Conservation (phyloP, 2,113 vertebrate species). For the Mugil cephalus region DNA sequence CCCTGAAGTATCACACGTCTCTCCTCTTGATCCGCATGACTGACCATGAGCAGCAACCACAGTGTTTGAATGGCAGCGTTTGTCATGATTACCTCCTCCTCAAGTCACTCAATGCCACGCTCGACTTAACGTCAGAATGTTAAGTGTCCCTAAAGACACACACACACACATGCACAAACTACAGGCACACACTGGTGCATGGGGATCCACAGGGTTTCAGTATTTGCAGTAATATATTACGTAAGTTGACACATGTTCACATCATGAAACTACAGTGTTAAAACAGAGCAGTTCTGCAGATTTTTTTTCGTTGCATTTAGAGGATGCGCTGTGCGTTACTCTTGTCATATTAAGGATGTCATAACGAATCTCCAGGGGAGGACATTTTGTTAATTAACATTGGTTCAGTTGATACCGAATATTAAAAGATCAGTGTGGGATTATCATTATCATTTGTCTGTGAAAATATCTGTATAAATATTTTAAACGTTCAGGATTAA, state of each 20-base stretch:
- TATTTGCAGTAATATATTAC: background rate
- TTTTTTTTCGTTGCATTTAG: too few species aligned
- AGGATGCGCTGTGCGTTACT: background rate
- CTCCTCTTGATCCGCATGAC: slow-evolving; percentile 2
- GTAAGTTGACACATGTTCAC: background rate
- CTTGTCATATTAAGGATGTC: too few species aligned
- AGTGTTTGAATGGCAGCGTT: background rate
- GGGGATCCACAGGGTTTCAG: background rate
- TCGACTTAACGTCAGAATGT: slow-evolving; percentile 18
- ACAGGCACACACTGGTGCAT: background rate
- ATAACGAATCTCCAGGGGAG: too few species aligned
- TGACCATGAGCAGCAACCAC: slow-evolving; percentile 8
- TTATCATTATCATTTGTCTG: too few species aligned
- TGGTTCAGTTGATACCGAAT: too few species aligned
- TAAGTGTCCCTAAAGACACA: slow-evolving; percentile 9
- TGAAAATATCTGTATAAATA: too few species aligned
- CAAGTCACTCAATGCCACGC: slow-evolving; percentile 27
- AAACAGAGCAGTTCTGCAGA: too few species aligned
- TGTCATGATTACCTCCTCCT: slow-evolving; percentile 27
- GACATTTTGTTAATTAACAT: too few species aligned
- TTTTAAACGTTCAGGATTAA: too few species aligned
- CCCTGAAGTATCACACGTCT: slow-evolving; percentile 8
- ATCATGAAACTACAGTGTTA: background rate
- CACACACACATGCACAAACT: background rate
- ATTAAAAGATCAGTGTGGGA: too few species aligned